phyloP scores from a whole-genome alignment of 2,888 invertebrate genomes.

The Horisme vitalbata region DNA sequence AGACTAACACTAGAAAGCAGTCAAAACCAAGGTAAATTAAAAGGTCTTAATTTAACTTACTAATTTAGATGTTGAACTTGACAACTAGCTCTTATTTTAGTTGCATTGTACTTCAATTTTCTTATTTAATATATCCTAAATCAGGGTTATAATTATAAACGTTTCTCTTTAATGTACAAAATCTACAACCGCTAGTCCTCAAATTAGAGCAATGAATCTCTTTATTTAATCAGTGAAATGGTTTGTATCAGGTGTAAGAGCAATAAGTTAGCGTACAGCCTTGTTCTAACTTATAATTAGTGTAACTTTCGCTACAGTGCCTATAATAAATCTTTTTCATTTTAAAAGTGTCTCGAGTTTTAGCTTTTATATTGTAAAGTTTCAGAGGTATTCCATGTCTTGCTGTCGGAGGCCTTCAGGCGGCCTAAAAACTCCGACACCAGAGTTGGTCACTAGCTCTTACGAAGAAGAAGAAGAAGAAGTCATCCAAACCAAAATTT shows the following conservation, averaged over 20 bases:
- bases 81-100: too few species aligned
- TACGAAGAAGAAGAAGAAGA: too few species aligned
- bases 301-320: slow-evolving; percentile 24
- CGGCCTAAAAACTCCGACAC: too few species aligned
- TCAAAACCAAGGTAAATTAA: too few species aligned
- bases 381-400: too few species aligned
- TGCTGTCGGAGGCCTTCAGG: too few species aligned
- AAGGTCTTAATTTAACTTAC: too few species aligned
- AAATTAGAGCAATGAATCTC: slow-evolving; percentile 10
- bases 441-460: too few species aligned
- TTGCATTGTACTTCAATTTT: too few species aligned
- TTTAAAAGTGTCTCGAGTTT: slow-evolving; percentile 14
- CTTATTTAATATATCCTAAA: background rate
- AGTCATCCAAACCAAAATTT: too few species aligned
- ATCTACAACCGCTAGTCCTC: slow-evolving; percentile 5
- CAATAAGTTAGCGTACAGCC: slow-evolving; percentile 26
- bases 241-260: slow-evolving; percentile 31
- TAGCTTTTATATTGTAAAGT: slow-evolving; percentile 1
- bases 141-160: slow-evolving; percentile 4
- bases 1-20: too few species aligned
- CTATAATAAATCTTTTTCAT: slow-evolving; percentile 15
- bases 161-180: background rate
- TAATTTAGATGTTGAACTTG: too few species aligned
- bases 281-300: slow-evolving; percentile 34
- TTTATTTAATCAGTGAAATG: slow-evolving; percentile 25